These are phyloP conservation scores for Bruchidius siliquastri DNA, from an alignment of 2,888 invertebrate species.

Conservation along the genomic window DNA sequence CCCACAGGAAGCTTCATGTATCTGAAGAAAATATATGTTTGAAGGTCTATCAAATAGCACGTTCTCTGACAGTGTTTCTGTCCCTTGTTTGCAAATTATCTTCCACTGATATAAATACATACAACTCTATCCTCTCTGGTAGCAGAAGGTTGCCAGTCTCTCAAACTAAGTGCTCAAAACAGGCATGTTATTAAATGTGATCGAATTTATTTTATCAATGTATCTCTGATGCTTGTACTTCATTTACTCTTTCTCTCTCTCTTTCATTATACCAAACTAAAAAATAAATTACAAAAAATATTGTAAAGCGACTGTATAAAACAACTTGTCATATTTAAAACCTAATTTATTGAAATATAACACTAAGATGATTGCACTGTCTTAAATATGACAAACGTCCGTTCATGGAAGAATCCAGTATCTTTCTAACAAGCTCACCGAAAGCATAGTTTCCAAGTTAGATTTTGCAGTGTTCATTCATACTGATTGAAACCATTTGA, in stretches of 20 bases:
- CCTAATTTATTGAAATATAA: constrained; percentile 9
- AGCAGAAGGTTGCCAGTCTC: background rate
- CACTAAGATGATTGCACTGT: constrained; percentile 12
- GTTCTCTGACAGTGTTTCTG: too few species aligned
- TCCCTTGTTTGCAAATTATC: background rate
- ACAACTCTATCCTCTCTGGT: background rate
- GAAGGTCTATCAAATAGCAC: too few species aligned
- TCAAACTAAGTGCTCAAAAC: background rate
- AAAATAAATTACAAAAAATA: constrained; percentile 2
- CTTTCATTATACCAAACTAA: constrained; percentile 4
- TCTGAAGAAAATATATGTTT: too few species aligned
- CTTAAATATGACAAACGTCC: constrained; percentile 15
- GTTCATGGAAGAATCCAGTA: background rate
- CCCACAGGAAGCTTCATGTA: too few species aligned
- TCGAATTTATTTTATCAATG: constrained; percentile 1
- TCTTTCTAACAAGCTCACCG: background rate
- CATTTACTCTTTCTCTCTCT: constrained; percentile 5
- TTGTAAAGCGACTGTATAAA: constrained; percentile 7
- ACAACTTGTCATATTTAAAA: constrained; percentile 16
- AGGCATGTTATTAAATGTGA: background rate
- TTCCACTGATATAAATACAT: background rate
- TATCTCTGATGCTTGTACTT: constrained; percentile 11
- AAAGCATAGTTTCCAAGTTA: background rate
- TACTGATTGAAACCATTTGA: background rate
- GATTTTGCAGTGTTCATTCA: background rate